Evolutionary conservation across 2,113 vertebrate genomes (phyloP), one percentile per base, ranked within the genome.

Genomic region (Taxidea taxus): DNA sequence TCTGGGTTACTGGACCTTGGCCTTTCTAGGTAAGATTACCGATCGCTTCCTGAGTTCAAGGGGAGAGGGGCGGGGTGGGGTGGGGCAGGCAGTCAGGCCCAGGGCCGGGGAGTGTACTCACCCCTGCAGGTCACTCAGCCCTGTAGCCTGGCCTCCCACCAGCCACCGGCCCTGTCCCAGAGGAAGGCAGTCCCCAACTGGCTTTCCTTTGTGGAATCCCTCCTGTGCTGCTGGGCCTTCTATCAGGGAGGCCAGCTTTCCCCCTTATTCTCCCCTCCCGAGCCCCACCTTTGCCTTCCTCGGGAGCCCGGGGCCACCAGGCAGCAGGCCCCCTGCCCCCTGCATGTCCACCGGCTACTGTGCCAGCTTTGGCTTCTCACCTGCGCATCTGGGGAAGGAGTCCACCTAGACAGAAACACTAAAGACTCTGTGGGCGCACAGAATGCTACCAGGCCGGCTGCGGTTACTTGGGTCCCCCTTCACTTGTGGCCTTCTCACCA

Each of bases 371-470:
- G 80, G 83, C 12, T 64, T 37, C 62, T 82, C 64, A 51, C 68
- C 37, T 25, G 27, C 54, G 23, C 47, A 44, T 75, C 20, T 37
- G 49, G 27, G 34, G 66, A 66, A 90, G 27, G 29, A 68, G 75
- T 31, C 5, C 12, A 68, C 68, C 51, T 31, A 82, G 72, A 62
- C 8, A 70, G 5, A 77, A 91, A 90, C 3, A 83, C 21, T 27
- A 29, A 18, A 62, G 47, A 56, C 31, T 15, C 29, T 49, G 13
- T 27, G 4, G 20, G 95, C 29, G 42, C 51, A 44, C 44, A 34
- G 42, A n/a, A 7, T 2, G 75, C n/a, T 3, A 0, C 39, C 4
- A 37, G 56, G 89, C n/a, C 20, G 15, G 3, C 13, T 2, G 9
- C 0, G 0, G 42, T 49, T 58, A n/a, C 2, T 10, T 0, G 23